phyloP scores from a whole-genome alignment of 2,113 vertebrate species.

The Phainopepla nitens region DNA sequence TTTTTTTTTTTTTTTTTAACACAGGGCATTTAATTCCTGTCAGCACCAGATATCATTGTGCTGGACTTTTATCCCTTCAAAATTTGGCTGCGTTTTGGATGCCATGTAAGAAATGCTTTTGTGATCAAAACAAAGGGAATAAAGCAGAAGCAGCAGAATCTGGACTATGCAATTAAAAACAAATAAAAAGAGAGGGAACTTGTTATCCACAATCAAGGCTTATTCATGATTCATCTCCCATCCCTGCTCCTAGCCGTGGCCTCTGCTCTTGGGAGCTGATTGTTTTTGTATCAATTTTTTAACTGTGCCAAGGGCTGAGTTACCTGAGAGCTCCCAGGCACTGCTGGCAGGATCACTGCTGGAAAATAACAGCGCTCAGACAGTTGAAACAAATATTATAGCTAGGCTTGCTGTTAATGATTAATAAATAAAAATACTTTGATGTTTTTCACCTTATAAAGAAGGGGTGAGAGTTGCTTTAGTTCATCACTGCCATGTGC shows the following conservation, averaged over 20 bases:
- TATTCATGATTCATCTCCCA: not conserved
- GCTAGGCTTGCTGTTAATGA: not conserved
- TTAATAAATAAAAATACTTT: not conserved
- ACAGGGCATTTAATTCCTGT: not conserved
- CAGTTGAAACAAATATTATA: not conserved
- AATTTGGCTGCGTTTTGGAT: not conserved
- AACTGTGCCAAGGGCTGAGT: not conserved
- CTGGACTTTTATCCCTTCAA: not conserved
- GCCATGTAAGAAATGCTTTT: not conserved
- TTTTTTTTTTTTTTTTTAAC: not conserved
- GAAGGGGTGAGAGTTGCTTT: not conserved
- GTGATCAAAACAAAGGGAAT: not conserved
- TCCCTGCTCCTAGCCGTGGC: not conserved
- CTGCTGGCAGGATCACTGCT: not conserved
- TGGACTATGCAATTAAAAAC: not conserved
- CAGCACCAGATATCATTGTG: not conserved
- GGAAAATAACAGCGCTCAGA: not conserved
- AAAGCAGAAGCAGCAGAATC: not conserved
- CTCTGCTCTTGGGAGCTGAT: not conserved
- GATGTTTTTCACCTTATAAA: not conserved
- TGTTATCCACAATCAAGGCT: not conserved
- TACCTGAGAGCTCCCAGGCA: constrained; percentile 13
- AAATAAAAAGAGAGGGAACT: not conserved
- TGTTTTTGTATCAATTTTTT: not conserved
- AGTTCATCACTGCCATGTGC: not conserved